Base-by-base conservation (phyloP, 1,140 invertebrate genomes). In the Pseudomyrmex pallidus region DNA sequence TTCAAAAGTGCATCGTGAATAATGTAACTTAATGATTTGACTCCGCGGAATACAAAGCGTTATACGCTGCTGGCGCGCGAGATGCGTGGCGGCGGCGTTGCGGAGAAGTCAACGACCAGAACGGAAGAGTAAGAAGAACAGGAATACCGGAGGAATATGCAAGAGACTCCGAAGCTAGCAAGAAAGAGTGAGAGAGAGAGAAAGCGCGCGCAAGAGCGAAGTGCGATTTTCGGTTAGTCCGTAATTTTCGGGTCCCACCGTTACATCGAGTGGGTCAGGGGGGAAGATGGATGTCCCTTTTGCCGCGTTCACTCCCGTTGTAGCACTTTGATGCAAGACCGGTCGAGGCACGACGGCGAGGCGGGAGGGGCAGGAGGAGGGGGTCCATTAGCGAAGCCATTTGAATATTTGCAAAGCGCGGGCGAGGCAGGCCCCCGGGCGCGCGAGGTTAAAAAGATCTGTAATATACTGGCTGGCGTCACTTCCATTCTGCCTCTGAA, bases 361-460 rank as follows among this genome's bases (percentile, higher is more conserved):
- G 82, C 44, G 78, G 68, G 74, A 86, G 84, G 89, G 7, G 35
- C 10, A n/a, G 66, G 25, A 52, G 15, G 50, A 50, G 48, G 84
- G 89, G 89, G 88, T 92, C 93, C 93, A 94, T 94, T 94, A 93
- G 92, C 84, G 88, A 84, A 91, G 88, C 92, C 93, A 94, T 94
- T 94, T 93, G 92, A 94, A 93, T 94, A 93, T 93, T 94, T 94
- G 93, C 93, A 93, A 94, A 94, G 90, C 90, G 91, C 90, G 35
- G 35, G 91, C 91, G 89, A 90, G 90, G 89, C 84, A 89, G 87
- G 86, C 44, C 73, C 35, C 35, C 35, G 5, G 35, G 35, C 35
- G 5, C 80, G 83, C 67, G 88, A 89, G 91, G 91, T 93, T 92
- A 92, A 93, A 92, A 92, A 92, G 91, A 92, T 91, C 86, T 80